A percentile compares a stretch with the other conserved stretches of the same genome.
Conservation (phyloP, 2,888 invertebrate genomes). For the Drosophila neoperkinsi region DNA sequence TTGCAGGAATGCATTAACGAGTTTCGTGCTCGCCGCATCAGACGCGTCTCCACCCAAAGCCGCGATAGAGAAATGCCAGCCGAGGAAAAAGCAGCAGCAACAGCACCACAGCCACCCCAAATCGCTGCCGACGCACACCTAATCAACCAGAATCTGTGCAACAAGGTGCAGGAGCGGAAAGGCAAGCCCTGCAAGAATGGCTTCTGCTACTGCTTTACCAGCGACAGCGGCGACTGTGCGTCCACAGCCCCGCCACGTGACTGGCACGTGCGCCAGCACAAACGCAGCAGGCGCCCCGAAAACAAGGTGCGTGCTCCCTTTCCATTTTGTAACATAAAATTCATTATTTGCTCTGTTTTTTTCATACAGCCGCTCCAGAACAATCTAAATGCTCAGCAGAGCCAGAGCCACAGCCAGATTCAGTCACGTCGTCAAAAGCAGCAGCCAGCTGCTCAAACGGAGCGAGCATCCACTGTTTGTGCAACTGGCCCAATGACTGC, state of each 20-base stretch:
- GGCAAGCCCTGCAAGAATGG: constrained; percentile 84
- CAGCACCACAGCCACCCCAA: background rate
- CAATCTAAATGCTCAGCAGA: constrained; percentile 40
- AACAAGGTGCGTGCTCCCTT: constrained; percentile 54
- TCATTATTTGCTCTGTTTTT: background rate
- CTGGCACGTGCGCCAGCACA: constrained; percentile 63
- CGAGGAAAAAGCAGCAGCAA: constrained; percentile 12
- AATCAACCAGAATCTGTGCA: constrained; percentile 82
- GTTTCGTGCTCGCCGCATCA: constrained; percentile 80
- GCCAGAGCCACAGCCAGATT: constrained; percentile 29
- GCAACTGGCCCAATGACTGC: constrained; percentile 63
- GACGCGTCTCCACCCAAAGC: constrained; percentile 75
- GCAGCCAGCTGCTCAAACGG: background rate
- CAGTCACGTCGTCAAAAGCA: constrained; percentile 36
- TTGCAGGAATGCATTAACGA: constrained; percentile 83
- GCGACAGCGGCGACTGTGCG: constrained; percentile 83
- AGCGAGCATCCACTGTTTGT: constrained; percentile 3
- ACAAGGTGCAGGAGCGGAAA: constrained; percentile 82
- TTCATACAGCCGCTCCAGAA: constrained; percentile 33
- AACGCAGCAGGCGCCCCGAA: constrained; percentile 71
- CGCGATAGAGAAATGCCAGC: constrained; percentile 56
- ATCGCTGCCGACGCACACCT: constrained; percentile 71
- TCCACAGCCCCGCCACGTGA: constrained; percentile 59
- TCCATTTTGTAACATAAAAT: background rate
- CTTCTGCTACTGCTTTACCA: constrained; percentile 85